phyloP scores from a whole-genome alignment of 2,797 vertebrate species.

The Enteromius fasciolatus region DNA sequence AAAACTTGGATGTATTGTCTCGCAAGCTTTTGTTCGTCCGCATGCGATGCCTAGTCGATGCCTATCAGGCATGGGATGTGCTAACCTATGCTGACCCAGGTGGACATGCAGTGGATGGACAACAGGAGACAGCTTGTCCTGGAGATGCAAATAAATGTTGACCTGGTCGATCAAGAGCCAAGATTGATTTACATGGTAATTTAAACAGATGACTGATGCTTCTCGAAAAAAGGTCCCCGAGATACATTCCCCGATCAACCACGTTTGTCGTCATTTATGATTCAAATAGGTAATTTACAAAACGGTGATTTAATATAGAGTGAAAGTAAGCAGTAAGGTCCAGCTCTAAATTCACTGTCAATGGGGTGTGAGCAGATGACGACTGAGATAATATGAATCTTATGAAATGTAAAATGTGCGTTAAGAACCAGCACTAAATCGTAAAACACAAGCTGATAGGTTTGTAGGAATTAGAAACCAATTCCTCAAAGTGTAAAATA shows the following conservation, averaged over 20 bases:
- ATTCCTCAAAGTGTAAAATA: neutral
- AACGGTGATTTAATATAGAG: neutral
- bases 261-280: neutral
- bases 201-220: slow-evolving; percentile 6
- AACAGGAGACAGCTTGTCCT: slow-evolving; percentile 36
- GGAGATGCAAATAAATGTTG: slow-evolving; percentile 21
- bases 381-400: no score
- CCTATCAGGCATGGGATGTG: neutral
- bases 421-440: neutral
- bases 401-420: no score
- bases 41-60: neutral
- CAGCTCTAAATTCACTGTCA: neutral
- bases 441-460: neutral
- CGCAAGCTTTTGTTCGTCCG: slow-evolving; percentile 24
- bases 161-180: slow-evolving; percentile 4
- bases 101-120: slow-evolving; percentile 32
- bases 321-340: neutral
- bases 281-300: neutral
- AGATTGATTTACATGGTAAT: neutral
- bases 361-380: no score
- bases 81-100: slow-evolving; percentile 10
- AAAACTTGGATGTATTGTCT: slow-evolving; percentile 29
- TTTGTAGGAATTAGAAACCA: neutral
- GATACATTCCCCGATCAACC: neutral
- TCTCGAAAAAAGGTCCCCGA: neutral